Evolutionary conservation across 2,113 vertebrate genomes (phyloP).

Genomic region (Furnarius figulus): DNA sequence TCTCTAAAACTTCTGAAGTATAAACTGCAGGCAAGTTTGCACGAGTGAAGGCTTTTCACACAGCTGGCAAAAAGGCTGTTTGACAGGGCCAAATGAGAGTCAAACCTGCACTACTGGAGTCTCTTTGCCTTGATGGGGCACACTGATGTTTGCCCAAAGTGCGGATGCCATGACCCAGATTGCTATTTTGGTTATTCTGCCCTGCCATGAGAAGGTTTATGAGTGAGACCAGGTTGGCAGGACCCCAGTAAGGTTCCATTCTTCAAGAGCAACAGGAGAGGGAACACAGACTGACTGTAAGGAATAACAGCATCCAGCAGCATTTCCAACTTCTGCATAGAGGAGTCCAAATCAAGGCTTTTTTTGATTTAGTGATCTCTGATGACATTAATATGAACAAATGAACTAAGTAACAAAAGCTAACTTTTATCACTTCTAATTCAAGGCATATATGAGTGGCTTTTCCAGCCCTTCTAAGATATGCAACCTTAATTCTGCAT

Average conservation of each 20-base stretch:
- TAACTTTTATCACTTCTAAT: background rate
- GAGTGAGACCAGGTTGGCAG: background rate
- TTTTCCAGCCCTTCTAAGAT: background rate
- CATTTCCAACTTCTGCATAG: background rate
- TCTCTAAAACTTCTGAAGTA: background rate
- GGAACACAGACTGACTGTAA: background rate
- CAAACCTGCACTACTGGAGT: background rate
- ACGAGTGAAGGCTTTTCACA: background rate
- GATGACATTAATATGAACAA: background rate
- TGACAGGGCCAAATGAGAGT: background rate
- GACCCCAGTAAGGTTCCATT: background rate
- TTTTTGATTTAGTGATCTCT: background rate
- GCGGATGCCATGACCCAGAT: background rate
- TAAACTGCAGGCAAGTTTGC: background rate
- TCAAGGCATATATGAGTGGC: background rate
- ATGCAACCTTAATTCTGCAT: background rate
- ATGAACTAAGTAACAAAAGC: background rate
- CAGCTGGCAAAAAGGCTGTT: background rate
- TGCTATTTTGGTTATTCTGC: background rate
- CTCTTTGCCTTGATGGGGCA: background rate
- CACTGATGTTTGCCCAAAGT: accelerated
- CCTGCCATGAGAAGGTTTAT: background rate
- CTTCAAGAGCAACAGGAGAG: accelerated
- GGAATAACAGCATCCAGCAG: background rate
- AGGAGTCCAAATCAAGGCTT: background rate